phyloP scores from a whole-genome alignment of 2,888 invertebrate species.

The Heliconius ethilla region DNA sequence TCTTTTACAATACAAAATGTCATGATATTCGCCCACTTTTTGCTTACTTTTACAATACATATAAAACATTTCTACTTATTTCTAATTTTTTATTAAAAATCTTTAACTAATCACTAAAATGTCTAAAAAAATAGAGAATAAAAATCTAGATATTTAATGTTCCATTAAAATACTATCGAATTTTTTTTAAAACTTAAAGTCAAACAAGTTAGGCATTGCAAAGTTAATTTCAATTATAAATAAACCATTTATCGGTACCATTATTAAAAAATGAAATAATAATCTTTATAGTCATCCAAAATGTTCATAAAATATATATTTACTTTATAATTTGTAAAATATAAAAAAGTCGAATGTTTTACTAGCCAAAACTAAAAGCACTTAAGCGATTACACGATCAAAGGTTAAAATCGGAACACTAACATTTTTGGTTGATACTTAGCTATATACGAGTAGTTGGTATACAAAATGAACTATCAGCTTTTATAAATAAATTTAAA shows the following conservation, averaged over 20 bases:
- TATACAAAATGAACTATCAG: slow-evolving; percentile 7
- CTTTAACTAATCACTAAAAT: not conserved
- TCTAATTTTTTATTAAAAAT: not conserved
- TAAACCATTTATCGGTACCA: not conserved
- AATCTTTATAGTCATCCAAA: not conserved
- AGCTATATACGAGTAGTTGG: not conserved
- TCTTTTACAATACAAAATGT: slow-evolving; percentile 51
- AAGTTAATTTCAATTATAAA: not conserved
- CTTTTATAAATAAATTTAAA: slow-evolving; percentile 13
- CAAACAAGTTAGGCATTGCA: not conserved
- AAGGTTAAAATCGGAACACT: slow-evolving; percentile 5
- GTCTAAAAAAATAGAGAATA: not conserved
- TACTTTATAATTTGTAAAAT: not conserved
- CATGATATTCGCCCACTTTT: slow-evolving; percentile 62
- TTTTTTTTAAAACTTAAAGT: not conserved
- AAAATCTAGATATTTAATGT: no score
- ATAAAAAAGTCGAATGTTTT: not conserved
- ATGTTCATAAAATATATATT: not conserved
- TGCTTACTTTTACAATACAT: not conserved
- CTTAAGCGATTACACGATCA: not conserved
- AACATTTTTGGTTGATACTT: slow-evolving; percentile 8
- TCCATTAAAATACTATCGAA: not conserved
- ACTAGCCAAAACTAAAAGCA: not conserved
- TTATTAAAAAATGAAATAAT: not conserved
- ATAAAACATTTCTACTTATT: slow-evolving; percentile 5